A percentile compares a stretch with the other conserved stretches of the same genome.
Conservation (phyloP, 2,797 vertebrate genomes). For the Malurus splendens region DNA sequence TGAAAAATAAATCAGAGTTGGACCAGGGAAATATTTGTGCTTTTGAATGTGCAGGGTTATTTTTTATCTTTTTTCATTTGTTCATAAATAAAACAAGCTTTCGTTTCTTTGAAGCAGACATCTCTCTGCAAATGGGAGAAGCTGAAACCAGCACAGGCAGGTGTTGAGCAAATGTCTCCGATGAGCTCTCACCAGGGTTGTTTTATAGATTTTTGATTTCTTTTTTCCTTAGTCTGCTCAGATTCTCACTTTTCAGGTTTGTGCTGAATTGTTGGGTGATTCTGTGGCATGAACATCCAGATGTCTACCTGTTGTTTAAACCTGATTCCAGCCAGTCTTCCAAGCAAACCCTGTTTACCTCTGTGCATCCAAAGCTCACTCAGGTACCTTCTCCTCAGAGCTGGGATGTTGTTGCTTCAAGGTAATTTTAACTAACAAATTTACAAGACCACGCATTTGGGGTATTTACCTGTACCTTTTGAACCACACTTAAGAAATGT, state of each 20-base stretch:
- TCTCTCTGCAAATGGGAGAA: neutral
- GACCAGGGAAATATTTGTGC: neutral
- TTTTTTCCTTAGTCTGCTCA: neutral
- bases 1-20: neutral
- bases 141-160: neutral
- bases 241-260: neutral
- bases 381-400: neutral
- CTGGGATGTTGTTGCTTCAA: neutral
- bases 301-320: neutral
- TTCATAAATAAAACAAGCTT: neutral
- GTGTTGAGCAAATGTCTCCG: neutral
- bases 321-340: neutral
- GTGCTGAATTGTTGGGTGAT: neutral
- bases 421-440: neutral
- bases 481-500: neutral
- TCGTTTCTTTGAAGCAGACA: neutral
- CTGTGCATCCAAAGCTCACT: neutral
- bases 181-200: neutral
- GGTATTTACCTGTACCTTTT: neutral
- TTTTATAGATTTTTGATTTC: neutral
- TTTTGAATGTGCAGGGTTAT: neutral
- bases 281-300: neutral
- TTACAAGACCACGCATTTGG: neutral
- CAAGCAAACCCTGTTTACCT: neutral
- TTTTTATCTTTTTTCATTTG: neutral